Percentiles rank a stretch among this genome's conserved stretches.
These are phyloP conservation scores for Acanthornis magna DNA, from an alignment of 2,797 vertebrate species.

Conservation along the genomic window DNA sequence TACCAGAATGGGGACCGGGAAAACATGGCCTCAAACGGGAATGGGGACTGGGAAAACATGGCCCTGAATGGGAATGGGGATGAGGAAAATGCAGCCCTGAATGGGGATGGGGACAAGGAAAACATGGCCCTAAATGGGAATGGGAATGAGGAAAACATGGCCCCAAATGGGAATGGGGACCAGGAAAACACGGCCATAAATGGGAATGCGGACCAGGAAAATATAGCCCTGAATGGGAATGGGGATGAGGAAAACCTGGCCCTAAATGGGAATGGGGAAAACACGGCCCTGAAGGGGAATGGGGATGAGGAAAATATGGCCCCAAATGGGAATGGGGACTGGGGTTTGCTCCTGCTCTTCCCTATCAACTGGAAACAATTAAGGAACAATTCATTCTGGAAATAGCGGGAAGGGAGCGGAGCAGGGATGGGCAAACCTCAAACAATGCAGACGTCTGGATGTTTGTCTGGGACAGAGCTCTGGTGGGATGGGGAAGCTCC, in stretches of 20 bases:
- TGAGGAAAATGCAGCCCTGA: too few species aligned
- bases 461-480: neutral
- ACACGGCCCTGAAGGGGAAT: neutral
- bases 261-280: neutral
- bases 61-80: too few species aligned
- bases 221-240: neutral
- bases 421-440: constrained; percentile 53
- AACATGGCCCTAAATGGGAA: too few species aligned
- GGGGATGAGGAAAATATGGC: neutral
- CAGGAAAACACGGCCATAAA: neutral
- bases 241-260: neutral
- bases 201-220: neutral
- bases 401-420: neutral
- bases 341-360: neutral
- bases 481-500: neutral
- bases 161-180: too few species aligned
- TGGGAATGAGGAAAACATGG: too few species aligned
- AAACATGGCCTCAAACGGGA: neutral
- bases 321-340: neutral
- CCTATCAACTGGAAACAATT: constrained; percentile 20
- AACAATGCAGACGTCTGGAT: constrained; percentile 36
- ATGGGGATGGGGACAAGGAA: too few species aligned
- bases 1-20: neutral
- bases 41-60: too few species aligned
- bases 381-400: constrained; percentile 9